A percentile compares a stretch with the other conserved stretches of the same genome.
Conservation (phyloP, 2,888 invertebrate species). For the Mimumesa dahlbomi region DNA sequence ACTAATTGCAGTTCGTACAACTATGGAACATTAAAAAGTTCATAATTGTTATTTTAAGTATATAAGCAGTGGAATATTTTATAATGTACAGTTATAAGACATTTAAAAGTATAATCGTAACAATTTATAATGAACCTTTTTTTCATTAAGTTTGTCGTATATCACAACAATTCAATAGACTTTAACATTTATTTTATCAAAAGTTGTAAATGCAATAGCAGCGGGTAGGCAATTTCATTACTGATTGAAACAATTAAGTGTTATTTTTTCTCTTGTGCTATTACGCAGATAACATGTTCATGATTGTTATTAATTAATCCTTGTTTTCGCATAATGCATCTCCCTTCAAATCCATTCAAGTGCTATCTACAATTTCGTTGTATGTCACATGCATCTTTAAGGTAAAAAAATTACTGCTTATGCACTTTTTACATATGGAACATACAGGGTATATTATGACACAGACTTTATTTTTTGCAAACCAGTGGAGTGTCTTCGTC, state of each 20-base stretch:
- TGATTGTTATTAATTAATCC: slow-evolving; percentile 8
- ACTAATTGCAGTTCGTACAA: background rate
- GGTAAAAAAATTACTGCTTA: slow-evolving; percentile 26
- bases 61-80: slow-evolving; percentile 19
- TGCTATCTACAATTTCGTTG: slow-evolving; percentile 57
- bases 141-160: slow-evolving; percentile 2
- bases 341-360: slow-evolving; percentile 17
- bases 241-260: slow-evolving; percentile 6
- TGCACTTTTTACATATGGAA: background rate
- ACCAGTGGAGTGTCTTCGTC: slow-evolving; percentile 68
- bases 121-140: slow-evolving; percentile 28
- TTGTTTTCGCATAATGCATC: slow-evolving; percentile 18
- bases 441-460: background rate
- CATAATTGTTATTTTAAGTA: slow-evolving; percentile 9
- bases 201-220: slow-evolving; percentile 37
- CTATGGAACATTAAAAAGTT: slow-evolving; percentile 19
- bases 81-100: slow-evolving; percentile 17
- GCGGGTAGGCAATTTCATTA: slow-evolving; percentile 10
- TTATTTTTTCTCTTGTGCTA: slow-evolving; percentile 7
- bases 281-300: slow-evolving; percentile 12
- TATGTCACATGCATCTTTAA: slow-evolving; percentile 16
- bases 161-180: slow-evolving; percentile 41
- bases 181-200: slow-evolving; percentile 43
- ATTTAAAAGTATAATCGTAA: slow-evolving; percentile 17
- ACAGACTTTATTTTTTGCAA: slow-evolving; percentile 69